Conservation (phyloP, 2,888 invertebrate species). For the Limnephilus marmoratus region DNA sequence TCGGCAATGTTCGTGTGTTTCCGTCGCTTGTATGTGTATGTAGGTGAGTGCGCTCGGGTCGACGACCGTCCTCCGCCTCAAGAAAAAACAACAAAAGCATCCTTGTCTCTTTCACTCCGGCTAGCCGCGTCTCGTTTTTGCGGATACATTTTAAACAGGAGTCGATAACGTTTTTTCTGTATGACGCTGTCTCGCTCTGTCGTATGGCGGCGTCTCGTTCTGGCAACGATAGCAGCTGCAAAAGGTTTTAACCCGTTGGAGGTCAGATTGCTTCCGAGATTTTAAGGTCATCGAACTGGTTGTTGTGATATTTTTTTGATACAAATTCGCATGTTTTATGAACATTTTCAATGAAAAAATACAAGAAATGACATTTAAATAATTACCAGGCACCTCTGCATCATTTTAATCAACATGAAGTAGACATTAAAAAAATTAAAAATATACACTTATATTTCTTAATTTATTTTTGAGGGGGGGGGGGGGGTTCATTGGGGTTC, state of each 20-base stretch:
- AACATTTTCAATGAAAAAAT: background rate
- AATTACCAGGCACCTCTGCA: background rate
- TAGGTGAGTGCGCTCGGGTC: conserved; percentile 63
- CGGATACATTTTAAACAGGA: background rate
- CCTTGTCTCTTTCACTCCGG: conserved; percentile 37
- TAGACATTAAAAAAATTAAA: too few relatives aligned
- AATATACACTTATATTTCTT: too few relatives aligned
- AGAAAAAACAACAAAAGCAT: conserved; percentile 33
- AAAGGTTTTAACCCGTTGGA: conserved; percentile 35
- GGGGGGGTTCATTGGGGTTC: too few relatives aligned
- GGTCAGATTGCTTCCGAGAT: conserved; percentile 42
- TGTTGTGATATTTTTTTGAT: conserved; percentile 31
- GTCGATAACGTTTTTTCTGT: background rate
- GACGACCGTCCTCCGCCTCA: conserved; percentile 64
- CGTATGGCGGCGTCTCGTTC: conserved; percentile 30
- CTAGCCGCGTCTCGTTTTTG: conserved; percentile 5
- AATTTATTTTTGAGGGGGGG: too few relatives aligned
- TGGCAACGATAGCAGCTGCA: background rate
- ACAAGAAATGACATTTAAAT: background rate
- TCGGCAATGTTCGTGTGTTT: conserved; percentile 30
- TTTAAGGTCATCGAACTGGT: conserved; percentile 35
- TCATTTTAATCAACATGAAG: too few relatives aligned
- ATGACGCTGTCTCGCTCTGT: conserved; percentile 14
- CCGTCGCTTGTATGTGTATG: conserved; percentile 61
- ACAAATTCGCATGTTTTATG: background rate